A percentile compares a stretch with the other conserved stretches of the same genome.
Conservation (phyloP, 2,888 invertebrate genomes). For the Lamellibrachia satsuma region DNA sequence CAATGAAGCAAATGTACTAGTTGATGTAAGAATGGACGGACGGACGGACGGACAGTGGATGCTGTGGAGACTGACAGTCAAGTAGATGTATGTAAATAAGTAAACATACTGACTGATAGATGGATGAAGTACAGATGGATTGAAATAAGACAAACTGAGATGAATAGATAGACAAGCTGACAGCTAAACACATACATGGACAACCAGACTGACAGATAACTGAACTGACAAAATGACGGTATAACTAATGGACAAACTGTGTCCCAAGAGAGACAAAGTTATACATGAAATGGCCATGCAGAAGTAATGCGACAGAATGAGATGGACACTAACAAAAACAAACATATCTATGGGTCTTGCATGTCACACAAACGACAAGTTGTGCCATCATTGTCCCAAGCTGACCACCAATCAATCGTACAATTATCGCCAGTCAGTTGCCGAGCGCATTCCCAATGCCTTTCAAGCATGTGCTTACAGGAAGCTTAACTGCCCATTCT, state of each 20-base stretch:
- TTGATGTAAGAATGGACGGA: background rate
- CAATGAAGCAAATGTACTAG: background rate
- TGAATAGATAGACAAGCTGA: too few relatives aligned
- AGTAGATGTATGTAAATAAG: too few relatives aligned
- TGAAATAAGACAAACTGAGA: background rate
- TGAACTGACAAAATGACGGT: background rate
- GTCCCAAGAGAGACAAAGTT: background rate
- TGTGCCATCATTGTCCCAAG: background rate
- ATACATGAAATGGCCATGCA: background rate
- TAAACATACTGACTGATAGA: too few relatives aligned
- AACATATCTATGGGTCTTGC: background rate
- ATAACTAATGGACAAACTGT: background rate
- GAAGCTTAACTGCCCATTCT: constrained; percentile 6
- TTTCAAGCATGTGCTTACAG: constrained; percentile 8
- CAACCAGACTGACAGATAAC: background rate
- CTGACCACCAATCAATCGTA: constrained; percentile 10
- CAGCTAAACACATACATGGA: too few relatives aligned
- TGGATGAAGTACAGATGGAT: background rate
- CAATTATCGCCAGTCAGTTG: background rate
- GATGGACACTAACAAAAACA: background rate
- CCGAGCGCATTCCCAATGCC: background rate
- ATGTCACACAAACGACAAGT: constrained; percentile 4
- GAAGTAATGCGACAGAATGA: background rate
- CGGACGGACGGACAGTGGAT: background rate
- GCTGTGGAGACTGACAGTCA: too few relatives aligned